phyloP scores from a whole-genome alignment of 2,113 vertebrate species.

The Muntiacus muntjak region DNA sequence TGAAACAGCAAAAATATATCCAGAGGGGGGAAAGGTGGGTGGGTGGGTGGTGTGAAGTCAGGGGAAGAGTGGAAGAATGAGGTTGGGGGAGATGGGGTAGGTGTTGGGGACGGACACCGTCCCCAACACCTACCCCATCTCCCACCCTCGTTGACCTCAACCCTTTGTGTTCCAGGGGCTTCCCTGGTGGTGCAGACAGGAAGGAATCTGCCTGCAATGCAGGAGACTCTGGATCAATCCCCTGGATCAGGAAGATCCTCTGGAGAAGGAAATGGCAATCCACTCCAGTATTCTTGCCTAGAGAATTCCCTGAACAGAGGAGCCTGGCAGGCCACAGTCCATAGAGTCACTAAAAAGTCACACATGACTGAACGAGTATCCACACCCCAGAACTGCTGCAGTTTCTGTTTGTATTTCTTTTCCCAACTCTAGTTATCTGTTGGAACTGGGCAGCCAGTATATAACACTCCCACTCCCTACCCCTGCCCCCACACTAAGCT shows the following conservation, averaged over 20 bases:
- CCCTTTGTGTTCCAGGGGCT: not conserved
- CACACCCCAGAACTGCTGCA: not conserved
- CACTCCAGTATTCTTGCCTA: not conserved
- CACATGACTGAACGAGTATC: not conserved
- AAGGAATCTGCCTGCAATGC: not conserved
- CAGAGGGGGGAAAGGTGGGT: fast-evolving
- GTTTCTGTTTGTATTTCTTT: not conserved
- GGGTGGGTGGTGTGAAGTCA: not conserved
- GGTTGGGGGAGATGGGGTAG: too few relatives aligned
- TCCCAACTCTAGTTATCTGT: not conserved
- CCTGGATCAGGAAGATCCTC: not conserved
- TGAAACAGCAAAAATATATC: not conserved
- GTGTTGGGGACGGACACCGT: not conserved
- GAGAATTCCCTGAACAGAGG: not conserved
- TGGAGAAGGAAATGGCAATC: not conserved
- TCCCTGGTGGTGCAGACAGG: not conserved
- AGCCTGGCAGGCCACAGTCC: not conserved
- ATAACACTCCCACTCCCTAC: not conserved
- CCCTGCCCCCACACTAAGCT: not conserved
- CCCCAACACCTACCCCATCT: not conserved
- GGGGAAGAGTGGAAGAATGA: not conserved
- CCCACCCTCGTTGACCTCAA: not conserved
- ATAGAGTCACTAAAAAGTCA: fast-evolving
- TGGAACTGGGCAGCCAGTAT: not conserved
- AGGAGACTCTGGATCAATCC: not conserved